Evolutionary conservation across 2,113 vertebrate species (phyloP).

Genomic region (Hemibagrus wyckioides): DNA sequence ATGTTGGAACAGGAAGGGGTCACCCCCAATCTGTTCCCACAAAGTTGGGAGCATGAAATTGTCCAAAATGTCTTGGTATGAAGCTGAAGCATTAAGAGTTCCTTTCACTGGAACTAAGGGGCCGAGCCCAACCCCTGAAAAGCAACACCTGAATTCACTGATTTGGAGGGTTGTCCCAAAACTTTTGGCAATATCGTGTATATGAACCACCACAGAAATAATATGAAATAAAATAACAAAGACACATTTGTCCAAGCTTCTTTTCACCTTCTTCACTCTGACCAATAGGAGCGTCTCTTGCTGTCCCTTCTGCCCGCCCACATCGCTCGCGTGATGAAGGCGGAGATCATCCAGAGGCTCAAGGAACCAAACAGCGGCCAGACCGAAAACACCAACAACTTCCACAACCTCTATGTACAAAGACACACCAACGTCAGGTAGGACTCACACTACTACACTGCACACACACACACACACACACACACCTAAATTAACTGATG

Average conservation of each 20-base stretch:
- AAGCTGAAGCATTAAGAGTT: too few relatives aligned
- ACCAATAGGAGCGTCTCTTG: constrained; percentile 86
- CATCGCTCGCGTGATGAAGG: constrained; percentile 97
- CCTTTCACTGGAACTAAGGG: too few relatives aligned
- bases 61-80: too few relatives aligned
- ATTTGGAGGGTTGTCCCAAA: too few relatives aligned
- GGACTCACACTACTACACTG: background rate
- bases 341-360: constrained; percentile 95
- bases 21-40: too few relatives aligned
- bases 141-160: too few relatives aligned
- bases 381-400: constrained; percentile 96
- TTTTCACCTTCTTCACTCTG: background rate
- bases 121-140: too few relatives aligned
- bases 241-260: background rate
- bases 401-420: constrained; percentile 97
- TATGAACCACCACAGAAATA: background rate
- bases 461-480: background rate
- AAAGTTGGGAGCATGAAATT: too few relatives aligned
- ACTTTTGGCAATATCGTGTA: too few relatives aligned
- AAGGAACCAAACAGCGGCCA: constrained; percentile 95
- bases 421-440: constrained; percentile 98
- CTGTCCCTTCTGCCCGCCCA: constrained; percentile 93
- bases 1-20: too few relatives aligned
- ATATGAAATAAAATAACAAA: background rate
- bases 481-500: constrained; percentile 2